Percentiles rank a stretch among this genome's conserved stretches.
Evolutionary conservation across 2,888 invertebrate genomes (phyloP).

Genomic region (Carabus problematicus): DNA sequence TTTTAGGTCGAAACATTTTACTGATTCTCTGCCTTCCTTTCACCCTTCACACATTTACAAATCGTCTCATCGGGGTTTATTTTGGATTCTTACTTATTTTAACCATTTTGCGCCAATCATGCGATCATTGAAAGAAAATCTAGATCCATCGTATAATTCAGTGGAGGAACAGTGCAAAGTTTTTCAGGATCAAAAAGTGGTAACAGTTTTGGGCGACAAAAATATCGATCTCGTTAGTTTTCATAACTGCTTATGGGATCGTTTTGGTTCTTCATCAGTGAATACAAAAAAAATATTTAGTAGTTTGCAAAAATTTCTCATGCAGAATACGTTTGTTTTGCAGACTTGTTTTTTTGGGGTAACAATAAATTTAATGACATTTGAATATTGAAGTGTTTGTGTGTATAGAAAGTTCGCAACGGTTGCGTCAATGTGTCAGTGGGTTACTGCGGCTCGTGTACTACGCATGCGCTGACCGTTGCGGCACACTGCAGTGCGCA

Average conservation of each 20-base stretch:
- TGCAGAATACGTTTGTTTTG: too few relatives aligned
- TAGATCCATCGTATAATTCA: too few relatives aligned
- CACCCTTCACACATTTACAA: constrained; percentile 22
- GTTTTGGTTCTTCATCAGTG: too few relatives aligned
- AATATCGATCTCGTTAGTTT: too few relatives aligned
- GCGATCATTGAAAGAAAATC: background rate
- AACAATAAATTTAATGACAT: too few relatives aligned
- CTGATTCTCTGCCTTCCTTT: constrained; percentile 42
- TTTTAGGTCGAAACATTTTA: constrained; percentile 45
- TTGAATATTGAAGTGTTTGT: background rate
- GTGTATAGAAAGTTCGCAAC: background rate
- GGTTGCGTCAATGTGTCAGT: background rate
- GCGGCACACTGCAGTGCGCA: constrained; percentile 30
- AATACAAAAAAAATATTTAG: too few relatives aligned
- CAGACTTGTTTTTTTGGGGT: too few relatives aligned
- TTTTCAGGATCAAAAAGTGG: too few relatives aligned
- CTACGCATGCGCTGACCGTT: constrained; percentile 18
- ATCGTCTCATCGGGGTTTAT: constrained; percentile 28
- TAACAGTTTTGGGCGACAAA: too few relatives aligned
- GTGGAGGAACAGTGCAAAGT: too few relatives aligned
- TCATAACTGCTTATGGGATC: too few relatives aligned
- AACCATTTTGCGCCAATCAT: background rate
- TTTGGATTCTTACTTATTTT: constrained; percentile 8
- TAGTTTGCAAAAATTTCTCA: too few relatives aligned
- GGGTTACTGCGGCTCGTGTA: constrained; percentile 13